Evolutionary conservation across 1,140 invertebrate species (phyloP).

Genomic region (Theocolax elegans): DNA sequence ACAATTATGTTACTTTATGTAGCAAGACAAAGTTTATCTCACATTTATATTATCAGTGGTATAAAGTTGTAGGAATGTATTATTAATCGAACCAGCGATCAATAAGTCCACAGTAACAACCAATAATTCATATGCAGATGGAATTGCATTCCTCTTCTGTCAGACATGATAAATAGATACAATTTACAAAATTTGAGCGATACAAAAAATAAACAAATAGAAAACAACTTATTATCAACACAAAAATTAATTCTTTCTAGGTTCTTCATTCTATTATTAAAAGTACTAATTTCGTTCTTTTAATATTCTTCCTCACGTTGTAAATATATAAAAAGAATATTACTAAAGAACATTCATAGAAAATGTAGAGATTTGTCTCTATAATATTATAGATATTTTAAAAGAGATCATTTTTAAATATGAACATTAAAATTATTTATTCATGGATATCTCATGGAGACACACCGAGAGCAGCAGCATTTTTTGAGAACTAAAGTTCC

Average conservation of each 20-base stretch:
- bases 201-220: conserved; percentile 29
- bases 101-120: conserved; percentile 39
- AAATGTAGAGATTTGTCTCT: neutral
- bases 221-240: neutral
- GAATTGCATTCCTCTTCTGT: neutral
- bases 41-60: neutral
- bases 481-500: too few relatives aligned
- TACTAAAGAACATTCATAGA: neutral
- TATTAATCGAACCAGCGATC: conserved; percentile 60
- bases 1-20: too few relatives aligned
- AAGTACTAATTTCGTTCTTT: conserved; percentile 1
- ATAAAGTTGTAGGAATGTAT: conserved; percentile 23
- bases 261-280: neutral
- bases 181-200: conserved; percentile 18
- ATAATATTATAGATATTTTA: too few relatives aligned
- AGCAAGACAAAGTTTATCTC: conserved; percentile 11
- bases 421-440: too few relatives aligned
- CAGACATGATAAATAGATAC: conserved; percentile 16
- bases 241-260: conserved; percentile 2
- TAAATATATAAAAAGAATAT: conserved; percentile 13
- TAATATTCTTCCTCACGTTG: conserved; percentile 3
- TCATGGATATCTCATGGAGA: too few relatives aligned
- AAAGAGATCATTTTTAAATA: too few relatives aligned
- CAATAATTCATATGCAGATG: conserved; percentile 13
- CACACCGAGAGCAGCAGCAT: too few relatives aligned